Conservation (phyloP, 2,888 invertebrate genomes). For the Mesochorus sp. region DNA sequence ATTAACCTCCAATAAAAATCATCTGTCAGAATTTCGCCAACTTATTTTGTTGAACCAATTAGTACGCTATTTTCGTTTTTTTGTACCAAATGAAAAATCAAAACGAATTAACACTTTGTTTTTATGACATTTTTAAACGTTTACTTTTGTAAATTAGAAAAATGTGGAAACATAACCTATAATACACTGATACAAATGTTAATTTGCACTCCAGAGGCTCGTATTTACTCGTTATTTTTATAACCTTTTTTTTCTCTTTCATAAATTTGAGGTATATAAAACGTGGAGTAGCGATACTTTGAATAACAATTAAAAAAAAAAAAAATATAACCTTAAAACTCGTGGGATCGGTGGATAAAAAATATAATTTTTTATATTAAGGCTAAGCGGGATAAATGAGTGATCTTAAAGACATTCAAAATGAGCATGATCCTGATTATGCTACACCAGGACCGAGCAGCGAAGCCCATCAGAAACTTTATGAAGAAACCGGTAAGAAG, state of each 20-base stretch:
- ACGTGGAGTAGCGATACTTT: background rate
- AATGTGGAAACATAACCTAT: conserved; percentile 29
- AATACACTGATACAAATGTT: background rate
- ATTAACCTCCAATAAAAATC: conserved; percentile 23
- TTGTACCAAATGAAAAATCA: background rate
- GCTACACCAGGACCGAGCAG: conserved; percentile 70
- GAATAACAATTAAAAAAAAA: background rate
- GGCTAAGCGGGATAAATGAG: conserved; percentile 66
- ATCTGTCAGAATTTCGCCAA: background rate
- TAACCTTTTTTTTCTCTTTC: background rate
- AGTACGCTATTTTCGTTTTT: background rate
- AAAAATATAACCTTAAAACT: background rate
- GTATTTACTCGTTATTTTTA: background rate
- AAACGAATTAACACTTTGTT: background rate
- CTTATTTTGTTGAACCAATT: conserved; percentile 16
- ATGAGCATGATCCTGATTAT: conserved; percentile 79
- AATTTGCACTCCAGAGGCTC: background rate
- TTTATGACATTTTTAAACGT: background rate
- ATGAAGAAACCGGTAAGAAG: conserved; percentile 75
- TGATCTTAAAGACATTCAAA: conserved; percentile 61
- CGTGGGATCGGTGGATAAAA: background rate
- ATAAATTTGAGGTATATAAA: background rate
- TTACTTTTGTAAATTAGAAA: background rate
- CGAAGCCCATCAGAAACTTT: conserved; percentile 72
- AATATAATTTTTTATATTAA: background rate